Base-by-base conservation (phyloP, 2,797 vertebrate genomes). In the Salarias fasciatus region DNA sequence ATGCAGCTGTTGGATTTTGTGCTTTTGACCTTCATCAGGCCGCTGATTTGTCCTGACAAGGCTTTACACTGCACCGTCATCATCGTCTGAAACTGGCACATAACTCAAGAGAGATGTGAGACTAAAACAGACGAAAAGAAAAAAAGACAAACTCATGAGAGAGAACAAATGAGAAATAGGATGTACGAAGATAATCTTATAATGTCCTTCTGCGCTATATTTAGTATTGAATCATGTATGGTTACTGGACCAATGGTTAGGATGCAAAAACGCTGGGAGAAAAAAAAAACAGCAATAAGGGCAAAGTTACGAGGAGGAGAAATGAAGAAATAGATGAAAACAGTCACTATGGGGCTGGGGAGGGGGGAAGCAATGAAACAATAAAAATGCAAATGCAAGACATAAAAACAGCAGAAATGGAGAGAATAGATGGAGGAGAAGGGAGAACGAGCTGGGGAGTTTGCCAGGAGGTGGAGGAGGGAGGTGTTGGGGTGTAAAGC, bases 321-420 rank as follows among this genome's bases (percentile, higher is more conserved):
- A 79, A 86, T 79, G 63, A 61, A 49, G 58, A 47, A 85, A 77
- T 14, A 53, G 30, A 90, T 76, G 36, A 58, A 71, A 86, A 71
- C 35, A 72, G 81, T 76, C 78, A 58, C 43, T 24, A 58, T 44
- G 8, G 3, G 18, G 18, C 18, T 45, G 41, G 54, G 47, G 41
- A 24, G 55, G 41, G 8, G 41, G 5, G n/a, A 66, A 67, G 75
- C 74, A 77, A 85, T 84, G 79, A 85, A 86, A 87, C 85, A 89
- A 89, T 89, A 90, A 86, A 87, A 88, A 90, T 88, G 86, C 82
- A 85, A 90, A 90, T 88, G 52, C 47, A 70, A 68, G 67, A 60
- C 64, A 80, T 76, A 57, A 74, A 84, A 83, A 72, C 11, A 38
- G 28, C 60, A 56, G 55, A 61, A 79, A 73, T 55, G 28, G 56